Evolutionary conservation across 1,140 invertebrate species (phyloP), one percentile per base, ranked within the genome.

Genomic region (Mercenaria mercenaria): DNA sequence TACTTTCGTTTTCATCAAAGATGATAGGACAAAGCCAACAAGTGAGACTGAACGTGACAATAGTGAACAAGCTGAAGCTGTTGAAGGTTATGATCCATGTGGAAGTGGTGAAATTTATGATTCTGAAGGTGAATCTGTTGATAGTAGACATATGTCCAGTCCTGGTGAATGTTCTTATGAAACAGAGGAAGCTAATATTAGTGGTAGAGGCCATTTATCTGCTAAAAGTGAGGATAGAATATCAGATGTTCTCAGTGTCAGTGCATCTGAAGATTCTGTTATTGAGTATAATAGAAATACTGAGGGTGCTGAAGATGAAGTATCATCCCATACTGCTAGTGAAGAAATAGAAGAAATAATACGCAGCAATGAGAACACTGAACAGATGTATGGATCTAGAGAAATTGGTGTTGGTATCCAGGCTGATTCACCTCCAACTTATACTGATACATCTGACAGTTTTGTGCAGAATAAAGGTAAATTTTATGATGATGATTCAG

Each of bases 1-100:
- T 80, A 94, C 93, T 52, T 93, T 92, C 88, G 90, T 92, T 20
- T 93, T 93, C 83, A 92, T 93, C 84, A 90, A 90, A 52, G 87
- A 92, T 52, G 29, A 85, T 32, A 72, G 79, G 3, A 43, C 61
- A 15, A 74, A 84, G 37, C 47, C 72, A 82, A 80, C 86, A 6
- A 80, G 52, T 37, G 69, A 47, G 20, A 37, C 20, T 34, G 50
- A 79, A 13, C 23, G 8, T 4, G 59, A 67, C 23, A 67, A 56
- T 50, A 32, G 23, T 8, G 59, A 79, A 34, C 34, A 26, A 10
- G 39, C 34, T 11, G 76, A 87, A 29, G 59, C 11, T 72, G 34
- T 10, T 1, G 23, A 39, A 23, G 29, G 6, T 1, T 72, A 37
- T 39, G 47, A 79, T n/a, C 47, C 76, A 32, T 37, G 29, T 79